Conservation (phyloP, 2,113 vertebrate species). For the Chaenogobius annularis region DNA sequence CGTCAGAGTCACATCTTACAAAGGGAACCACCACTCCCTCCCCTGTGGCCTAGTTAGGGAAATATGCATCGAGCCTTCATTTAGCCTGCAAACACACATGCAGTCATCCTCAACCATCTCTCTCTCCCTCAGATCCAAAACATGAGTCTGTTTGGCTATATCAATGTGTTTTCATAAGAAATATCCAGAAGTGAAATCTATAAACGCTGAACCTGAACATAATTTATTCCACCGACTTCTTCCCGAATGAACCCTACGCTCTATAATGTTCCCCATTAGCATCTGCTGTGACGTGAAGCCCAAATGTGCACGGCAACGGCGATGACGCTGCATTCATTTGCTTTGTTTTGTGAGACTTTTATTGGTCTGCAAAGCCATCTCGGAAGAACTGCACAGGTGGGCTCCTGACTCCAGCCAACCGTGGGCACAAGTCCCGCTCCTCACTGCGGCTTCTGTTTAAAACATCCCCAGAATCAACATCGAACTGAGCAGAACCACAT, state of each 20-base stretch:
- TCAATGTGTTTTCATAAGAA: not conserved
- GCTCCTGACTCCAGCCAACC: too few species aligned
- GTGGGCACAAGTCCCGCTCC: too few species aligned
- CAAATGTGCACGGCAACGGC: too few species aligned
- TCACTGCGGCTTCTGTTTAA: too few species aligned
- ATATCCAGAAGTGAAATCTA: not conserved
- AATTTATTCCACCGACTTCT: not conserved
- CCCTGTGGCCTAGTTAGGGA: conserved; percentile 66
- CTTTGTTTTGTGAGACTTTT: too few species aligned
- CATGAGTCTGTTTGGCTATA: not conserved
- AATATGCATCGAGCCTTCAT: conserved; percentile 59
- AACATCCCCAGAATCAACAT: too few species aligned
- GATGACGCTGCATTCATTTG: too few species aligned
- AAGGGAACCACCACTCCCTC: conserved; percentile 23
- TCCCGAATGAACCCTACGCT: not conserved
- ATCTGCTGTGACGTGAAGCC: too few species aligned
- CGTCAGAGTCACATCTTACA: conserved; percentile 6
- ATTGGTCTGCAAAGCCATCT: too few species aligned
- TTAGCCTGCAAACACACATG: conserved; percentile 36
- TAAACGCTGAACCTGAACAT: not conserved
- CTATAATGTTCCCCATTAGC: too few species aligned
- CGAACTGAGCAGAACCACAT: too few species aligned
- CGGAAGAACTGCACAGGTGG: too few species aligned
- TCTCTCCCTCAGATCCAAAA: not conserved
- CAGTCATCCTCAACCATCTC: conserved; percentile 1